These are phyloP conservation scores for Ellobius talpinus DNA, from an alignment of 2,113 vertebrate species.

Conservation along the genomic window DNA sequence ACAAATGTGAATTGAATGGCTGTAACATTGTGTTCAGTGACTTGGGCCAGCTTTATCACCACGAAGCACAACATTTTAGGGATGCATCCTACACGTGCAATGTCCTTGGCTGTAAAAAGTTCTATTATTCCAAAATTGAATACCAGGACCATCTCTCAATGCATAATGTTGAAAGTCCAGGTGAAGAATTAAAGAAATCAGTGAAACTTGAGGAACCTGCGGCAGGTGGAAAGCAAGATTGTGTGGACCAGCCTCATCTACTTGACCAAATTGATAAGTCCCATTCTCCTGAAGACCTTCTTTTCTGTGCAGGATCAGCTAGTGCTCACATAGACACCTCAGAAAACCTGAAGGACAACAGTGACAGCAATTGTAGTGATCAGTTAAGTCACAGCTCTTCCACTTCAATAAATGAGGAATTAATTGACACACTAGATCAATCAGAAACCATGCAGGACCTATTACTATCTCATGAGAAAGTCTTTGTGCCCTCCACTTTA, in stretches of 20 bases:
- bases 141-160: slow-evolving; percentile 93
- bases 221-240: slow-evolving; percentile 79
- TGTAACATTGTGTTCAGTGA: slow-evolving; percentile 96
- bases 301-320: slow-evolving; percentile 80
- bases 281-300: slow-evolving; percentile 73
- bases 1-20: slow-evolving; percentile 95
- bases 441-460: slow-evolving; percentile 81
- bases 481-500: slow-evolving; percentile 81
- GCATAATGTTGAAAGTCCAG: slow-evolving; percentile 91
- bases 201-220: slow-evolving; percentile 81
- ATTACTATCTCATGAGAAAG: slow-evolving; percentile 85
- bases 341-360: slow-evolving; percentile 84
- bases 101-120: slow-evolving; percentile 93
- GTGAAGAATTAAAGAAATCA: slow-evolving; percentile 82
- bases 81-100: slow-evolving; percentile 95
- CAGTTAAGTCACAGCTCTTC: slow-evolving; percentile 83
- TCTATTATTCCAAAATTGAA: slow-evolving; percentile 96
- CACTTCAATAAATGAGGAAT: slow-evolving; percentile 79
- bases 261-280: slow-evolving; percentile 82
- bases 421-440: slow-evolving; percentile 79
- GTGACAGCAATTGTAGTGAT: slow-evolving; percentile 87
- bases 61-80: slow-evolving; percentile 98
- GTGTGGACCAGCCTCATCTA: slow-evolving; percentile 75
- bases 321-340: slow-evolving; percentile 81
- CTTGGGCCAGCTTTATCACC: slow-evolving; percentile 96